Evolutionary conservation across 2,797 vertebrate genomes (phyloP), one percentile per base, ranked within the genome.

Genomic region (Smutsia gigantea): DNA sequence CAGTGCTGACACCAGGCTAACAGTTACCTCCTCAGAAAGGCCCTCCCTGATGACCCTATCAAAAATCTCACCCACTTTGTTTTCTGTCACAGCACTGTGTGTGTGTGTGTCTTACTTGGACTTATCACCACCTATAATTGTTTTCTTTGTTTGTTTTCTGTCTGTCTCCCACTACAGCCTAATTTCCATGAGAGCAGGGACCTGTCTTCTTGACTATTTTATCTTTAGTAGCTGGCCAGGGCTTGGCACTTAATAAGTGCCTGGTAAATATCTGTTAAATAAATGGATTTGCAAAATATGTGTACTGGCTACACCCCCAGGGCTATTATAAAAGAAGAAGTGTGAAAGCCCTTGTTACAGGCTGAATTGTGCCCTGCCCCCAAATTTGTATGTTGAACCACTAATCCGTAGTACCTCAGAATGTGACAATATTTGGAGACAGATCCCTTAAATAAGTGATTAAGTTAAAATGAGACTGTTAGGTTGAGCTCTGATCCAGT

Each of bases 251-350:
- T 61, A 15, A 23, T 34, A 53, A 86, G 69, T 5, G 55, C 11
- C 61, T 18, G 55, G 27, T 17, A 90, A 93, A 68, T 51, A 77
- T 37, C 55, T 95, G 75, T 81, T 84, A 37, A 92, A 72, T 82
- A 49, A 85, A n/a, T 46, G 39, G 3, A 12, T 84, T 83, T 86
- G 46, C 25, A 83, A 79, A 77, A 75, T 78, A 72, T 64, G 29
- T 19, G 1, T 51, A 4, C 34, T 64, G 21, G 23, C 39, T 83
- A 19, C 21, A 84, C 42, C n/a, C 31, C 79, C 66, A 51, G 85
- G 14, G 9, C 18, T 55, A 57, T 14, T 31, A 57, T 31, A 79
- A 78, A 77, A 85, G 63, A 23, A 78, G 94, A 51, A 61, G 29
- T 42, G 23, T 25, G 27, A 37, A 90, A 34, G 14, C 12, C 9